Percentiles rank a stretch among this genome's conserved stretches.
These are phyloP conservation scores for Drosophila nigromelanica DNA, from an alignment of 1,140 invertebrate species.

Conservation along the genomic window DNA sequence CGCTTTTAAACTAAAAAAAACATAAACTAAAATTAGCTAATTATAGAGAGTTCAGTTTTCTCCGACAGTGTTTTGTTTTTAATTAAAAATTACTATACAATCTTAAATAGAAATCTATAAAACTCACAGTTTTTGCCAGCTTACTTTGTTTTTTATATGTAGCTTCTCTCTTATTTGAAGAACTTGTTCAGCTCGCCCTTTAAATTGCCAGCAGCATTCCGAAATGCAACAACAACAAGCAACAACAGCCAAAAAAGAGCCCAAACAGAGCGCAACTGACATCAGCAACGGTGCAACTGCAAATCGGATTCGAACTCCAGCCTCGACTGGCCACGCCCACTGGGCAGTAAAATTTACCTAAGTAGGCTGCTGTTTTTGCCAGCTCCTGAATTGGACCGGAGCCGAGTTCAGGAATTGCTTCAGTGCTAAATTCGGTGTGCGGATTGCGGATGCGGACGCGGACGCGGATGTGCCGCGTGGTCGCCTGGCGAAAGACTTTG, in stretches of 20 bases:
- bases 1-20: no score
- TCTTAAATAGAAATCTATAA: not conserved
- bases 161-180: not conserved
- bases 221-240: not conserved
- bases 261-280: not conserved
- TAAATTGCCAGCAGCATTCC: slow-evolving; percentile 26
- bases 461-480: slow-evolving; percentile 35
- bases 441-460: slow-evolving; percentile 6
- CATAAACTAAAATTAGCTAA: no score
- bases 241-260: slow-evolving; percentile 1
- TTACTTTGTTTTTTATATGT: not conserved
- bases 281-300: slow-evolving; percentile 1
- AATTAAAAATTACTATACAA: not conserved
- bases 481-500: slow-evolving; percentile 42
- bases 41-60: no score
- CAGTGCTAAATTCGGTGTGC: slow-evolving; percentile 8
- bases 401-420: slow-evolving; percentile 16
- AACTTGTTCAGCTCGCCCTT: slow-evolving; percentile 10
- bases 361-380: slow-evolving; percentile 39
- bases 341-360: slow-evolving; percentile 44
- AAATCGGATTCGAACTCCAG: slow-evolving; percentile 25
- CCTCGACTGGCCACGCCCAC: slow-evolving; percentile 21
- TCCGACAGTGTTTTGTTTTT: no score
- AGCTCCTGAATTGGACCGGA: slow-evolving; percentile 28
- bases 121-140: not conserved